Conservation (phyloP, 2,888 invertebrate species). For the Caenorhabditis sp. region DNA sequence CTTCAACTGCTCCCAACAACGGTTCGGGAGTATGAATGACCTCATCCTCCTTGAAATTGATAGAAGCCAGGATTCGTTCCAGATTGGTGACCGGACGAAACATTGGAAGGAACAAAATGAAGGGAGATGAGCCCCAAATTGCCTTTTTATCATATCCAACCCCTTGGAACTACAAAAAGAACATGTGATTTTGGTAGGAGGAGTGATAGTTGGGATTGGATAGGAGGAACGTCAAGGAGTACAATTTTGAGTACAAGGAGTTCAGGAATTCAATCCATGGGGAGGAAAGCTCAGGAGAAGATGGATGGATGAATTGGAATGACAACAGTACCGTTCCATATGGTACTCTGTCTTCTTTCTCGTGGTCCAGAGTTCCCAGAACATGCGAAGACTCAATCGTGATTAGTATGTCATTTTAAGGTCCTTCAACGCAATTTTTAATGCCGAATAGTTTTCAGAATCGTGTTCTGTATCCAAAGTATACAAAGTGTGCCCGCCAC, state of each 20-base stretch:
- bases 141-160: background rate
- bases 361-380: no score
- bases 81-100: slow-evolving; percentile 33
- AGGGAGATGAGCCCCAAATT: background rate
- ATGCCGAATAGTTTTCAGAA: no score
- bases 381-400: no score
- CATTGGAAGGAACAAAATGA: slow-evolving; percentile 9
- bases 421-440: no score
- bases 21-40: slow-evolving; percentile 29
- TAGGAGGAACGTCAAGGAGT: slow-evolving; percentile 11
- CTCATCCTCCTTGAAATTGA: slow-evolving; percentile 26
- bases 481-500: background rate
- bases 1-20: background rate
- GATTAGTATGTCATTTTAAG: no score
- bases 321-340: no score
- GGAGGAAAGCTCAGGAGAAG: background rate
- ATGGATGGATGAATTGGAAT: no score
- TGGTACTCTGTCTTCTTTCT: no score
- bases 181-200: background rate
- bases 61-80: slow-evolving; percentile 21
- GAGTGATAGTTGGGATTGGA: background rate
- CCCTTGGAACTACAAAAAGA: background rate
- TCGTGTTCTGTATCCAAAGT: background rate
- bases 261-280: no score
- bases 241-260: background rate